A percentile compares a stretch with the other conserved stretches of the same genome.
Evolutionary conservation across 2,888 invertebrate species (phyloP).

Genomic region (Kryphioiulus occultus): DNA sequence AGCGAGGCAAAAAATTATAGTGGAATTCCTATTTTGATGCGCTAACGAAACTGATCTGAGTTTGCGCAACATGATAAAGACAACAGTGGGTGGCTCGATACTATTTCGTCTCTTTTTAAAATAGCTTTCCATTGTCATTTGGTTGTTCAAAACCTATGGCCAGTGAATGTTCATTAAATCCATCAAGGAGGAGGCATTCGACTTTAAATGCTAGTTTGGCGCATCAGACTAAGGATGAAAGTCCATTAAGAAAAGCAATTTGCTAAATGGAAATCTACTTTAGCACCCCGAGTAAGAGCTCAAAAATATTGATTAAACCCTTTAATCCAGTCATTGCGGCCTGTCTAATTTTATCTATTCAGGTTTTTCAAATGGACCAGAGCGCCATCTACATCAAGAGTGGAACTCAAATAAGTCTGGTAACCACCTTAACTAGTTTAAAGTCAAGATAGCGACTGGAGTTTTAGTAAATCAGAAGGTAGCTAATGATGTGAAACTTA

Average conservation of each 20-base stretch:
- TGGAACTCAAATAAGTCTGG: background rate
- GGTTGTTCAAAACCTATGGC: background rate
- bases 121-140: background rate
- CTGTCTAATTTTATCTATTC: background rate
- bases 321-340: background rate
- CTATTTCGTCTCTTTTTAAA: background rate
- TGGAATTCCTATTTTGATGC: slow-evolving; percentile 21
- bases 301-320: background rate
- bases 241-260: background rate
- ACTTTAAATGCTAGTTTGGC: background rate
- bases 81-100: background rate
- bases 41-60: background rate
- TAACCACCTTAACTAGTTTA: background rate
- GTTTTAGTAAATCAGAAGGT: no score
- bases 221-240: background rate
- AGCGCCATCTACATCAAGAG: background rate
- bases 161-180: background rate
- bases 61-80: background rate
- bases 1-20: background rate
- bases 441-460: background rate
- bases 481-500: no score
- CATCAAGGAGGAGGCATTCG: background rate
- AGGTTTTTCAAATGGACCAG: background rate
- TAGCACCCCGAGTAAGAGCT: background rate
- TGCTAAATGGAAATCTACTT: background rate